phyloP scores from a whole-genome alignment of 2,113 vertebrate genomes.

The Tetrax tetrax region DNA sequence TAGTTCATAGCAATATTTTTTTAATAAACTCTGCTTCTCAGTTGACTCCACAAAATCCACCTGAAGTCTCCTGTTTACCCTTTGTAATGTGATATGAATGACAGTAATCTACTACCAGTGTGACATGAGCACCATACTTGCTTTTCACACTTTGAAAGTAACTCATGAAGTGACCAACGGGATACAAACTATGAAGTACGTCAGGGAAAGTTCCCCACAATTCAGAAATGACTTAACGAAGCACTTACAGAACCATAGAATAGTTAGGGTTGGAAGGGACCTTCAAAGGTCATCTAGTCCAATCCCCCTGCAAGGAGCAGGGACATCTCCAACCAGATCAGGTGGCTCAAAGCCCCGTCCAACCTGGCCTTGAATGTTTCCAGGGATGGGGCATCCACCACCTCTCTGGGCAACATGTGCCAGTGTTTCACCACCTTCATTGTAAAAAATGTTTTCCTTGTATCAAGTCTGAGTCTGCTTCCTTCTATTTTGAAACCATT shows the following conservation, averaged over 20 bases:
- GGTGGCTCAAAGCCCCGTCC: too few relatives aligned
- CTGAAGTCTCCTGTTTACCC: not conserved
- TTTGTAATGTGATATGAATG: not conserved
- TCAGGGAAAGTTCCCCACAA: not conserved
- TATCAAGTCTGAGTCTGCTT: too few relatives aligned
- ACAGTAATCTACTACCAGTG: not conserved
- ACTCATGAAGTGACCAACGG: not conserved
- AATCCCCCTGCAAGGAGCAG: too few relatives aligned
- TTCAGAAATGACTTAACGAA: not conserved
- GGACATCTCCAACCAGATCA: too few relatives aligned
- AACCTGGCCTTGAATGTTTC: too few relatives aligned
- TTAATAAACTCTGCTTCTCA: not conserved
- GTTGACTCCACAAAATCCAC: not conserved
- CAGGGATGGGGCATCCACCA: too few relatives aligned
- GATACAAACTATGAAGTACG: not conserved
- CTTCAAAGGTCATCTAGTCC: too few relatives aligned
- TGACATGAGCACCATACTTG: not conserved
- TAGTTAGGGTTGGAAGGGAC: too few relatives aligned
- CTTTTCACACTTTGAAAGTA: not conserved
- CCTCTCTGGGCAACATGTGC: too few relatives aligned
- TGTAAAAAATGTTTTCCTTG: too few relatives aligned
- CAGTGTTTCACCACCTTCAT: too few relatives aligned
- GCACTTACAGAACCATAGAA: not conserved
- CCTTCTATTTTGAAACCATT: too few relatives aligned
- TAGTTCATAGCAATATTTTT: not conserved